Base-by-base conservation (phyloP, 2,888 invertebrate genomes). In the Parelbella ahira region DNA sequence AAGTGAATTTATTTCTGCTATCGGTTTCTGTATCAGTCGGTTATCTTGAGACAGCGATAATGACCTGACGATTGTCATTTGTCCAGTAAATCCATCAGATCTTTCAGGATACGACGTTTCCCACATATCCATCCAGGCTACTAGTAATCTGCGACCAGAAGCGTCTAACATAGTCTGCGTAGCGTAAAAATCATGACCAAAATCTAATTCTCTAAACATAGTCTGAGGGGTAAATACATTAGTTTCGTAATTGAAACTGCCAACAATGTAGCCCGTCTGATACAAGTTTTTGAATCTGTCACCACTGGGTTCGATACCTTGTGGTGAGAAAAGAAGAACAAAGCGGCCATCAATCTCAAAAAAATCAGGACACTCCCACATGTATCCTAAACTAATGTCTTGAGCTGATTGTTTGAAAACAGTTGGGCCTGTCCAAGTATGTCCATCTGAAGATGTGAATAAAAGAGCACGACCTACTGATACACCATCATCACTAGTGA, bases 321-420 rank as follows among this genome's bases (percentile, higher is more conserved):
- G 84, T 0, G 86, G 80, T 3, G 84, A 88, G 38, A 88, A 70
- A 2, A 88, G 47, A 1, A 89, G 55, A 7, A 89, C 57, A 47
- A 59, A 75, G 34, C 62, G 54, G 0, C 74, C 78, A 10, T 65
- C 43, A 0, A 89, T 44, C 49, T 79, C 70, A 21, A 88, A 88
- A 34, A 89, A 79, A 48, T 88, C 88, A 0, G 89, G 89, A 59
- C 89, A 89, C 53, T 89, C 89, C 77, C 78, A 89, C 83, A 88
- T 84, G 27, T 59, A 80, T 0, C 82, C 82, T 0, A 81, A 62
- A n/a, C n/a, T n/a, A n/a, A n/a, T n/a, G n/a, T n/a, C n/a, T n/a
- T n/a, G n/a, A n/a, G n/a, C n/a, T n/a, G n/a, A n/a, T n/a, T n/a
- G n/a, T n/a, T n/a, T n/a, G n/a, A n/a, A n/a, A n/a, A n/a, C n/a